Percentiles rank a stretch among this genome's conserved stretches.
phyloP scores from a whole-genome alignment of 1,140 invertebrate species.

The Ctenoplectra terminalis region DNA sequence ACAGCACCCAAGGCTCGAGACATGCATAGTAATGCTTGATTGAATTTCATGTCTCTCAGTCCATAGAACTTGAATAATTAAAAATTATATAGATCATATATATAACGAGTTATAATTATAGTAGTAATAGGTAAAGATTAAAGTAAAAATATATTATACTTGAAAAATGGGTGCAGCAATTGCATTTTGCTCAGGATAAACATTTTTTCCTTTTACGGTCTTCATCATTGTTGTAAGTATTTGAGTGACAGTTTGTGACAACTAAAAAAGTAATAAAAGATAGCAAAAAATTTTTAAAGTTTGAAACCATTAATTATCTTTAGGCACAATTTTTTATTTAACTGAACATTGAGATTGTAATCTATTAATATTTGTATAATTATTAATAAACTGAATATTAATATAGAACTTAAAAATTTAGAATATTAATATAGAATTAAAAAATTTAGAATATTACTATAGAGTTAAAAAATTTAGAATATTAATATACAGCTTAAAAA shows the following conservation, averaged over 20 bases:
- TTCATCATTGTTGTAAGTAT: conserved; percentile 59
- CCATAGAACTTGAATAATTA: conserved; percentile 66
- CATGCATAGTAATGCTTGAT: conserved; percentile 74
- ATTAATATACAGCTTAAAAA: too few relatives aligned
- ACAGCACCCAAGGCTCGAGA: conserved; percentile 69
- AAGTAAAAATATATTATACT: conserved; percentile 44
- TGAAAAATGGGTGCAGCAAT: conserved; percentile 70
- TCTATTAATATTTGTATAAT: too few relatives aligned
- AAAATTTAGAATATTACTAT: too few relatives aligned
- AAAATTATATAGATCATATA: neutral
- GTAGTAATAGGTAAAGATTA: neutral
- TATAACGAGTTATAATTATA: neutral
- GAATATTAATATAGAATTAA: too few relatives aligned
- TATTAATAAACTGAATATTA: too few relatives aligned
- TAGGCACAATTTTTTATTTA: too few relatives aligned
- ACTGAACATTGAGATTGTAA: too few relatives aligned
- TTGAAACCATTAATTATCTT: neutral
- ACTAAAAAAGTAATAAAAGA: conserved; percentile 34
- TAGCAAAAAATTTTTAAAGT: too few relatives aligned
- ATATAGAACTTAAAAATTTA: too few relatives aligned
- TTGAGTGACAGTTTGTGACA: conserved; percentile 68
- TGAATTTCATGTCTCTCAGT: conserved; percentile 72
- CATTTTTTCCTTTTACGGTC: conserved; percentile 48
- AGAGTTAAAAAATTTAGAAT: too few relatives aligned
- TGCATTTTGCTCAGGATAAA: conserved; percentile 65